These are phyloP conservation scores for Passerina amoena DNA, from an alignment of 2,113 vertebrate species.

Conservation along the genomic window DNA sequence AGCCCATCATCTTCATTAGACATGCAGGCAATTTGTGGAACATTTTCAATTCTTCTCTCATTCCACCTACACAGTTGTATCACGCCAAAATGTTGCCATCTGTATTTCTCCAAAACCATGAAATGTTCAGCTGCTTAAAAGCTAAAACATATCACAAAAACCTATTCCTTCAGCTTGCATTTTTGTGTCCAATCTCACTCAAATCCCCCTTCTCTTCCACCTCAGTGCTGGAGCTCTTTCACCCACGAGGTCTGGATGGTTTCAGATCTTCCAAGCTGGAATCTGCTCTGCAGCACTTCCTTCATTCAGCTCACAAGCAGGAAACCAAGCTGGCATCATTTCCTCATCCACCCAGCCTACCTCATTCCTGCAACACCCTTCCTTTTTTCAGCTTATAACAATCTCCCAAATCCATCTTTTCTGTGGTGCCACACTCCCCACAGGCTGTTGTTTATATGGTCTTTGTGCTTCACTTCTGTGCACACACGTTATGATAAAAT, in stretches of 20 bases:
- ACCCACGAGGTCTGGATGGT: not conserved
- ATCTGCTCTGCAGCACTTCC: not conserved
- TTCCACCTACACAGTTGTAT: not conserved
- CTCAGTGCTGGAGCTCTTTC: not conserved
- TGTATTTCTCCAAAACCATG: not conserved
- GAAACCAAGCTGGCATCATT: not conserved
- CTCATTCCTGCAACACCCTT: not conserved
- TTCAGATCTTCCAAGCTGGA: not conserved
- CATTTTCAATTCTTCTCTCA: slow-evolving; percentile 10
- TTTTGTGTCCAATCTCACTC: not conserved
- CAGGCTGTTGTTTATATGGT: not conserved
- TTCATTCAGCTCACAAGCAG: not conserved
- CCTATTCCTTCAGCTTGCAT: not conserved
- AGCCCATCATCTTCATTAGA: slow-evolving; percentile 45
- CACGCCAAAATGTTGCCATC: slow-evolving; percentile 3
- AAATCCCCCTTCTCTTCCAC: not conserved
- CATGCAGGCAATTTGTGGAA: slow-evolving; percentile 34
- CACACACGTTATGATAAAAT: fast-evolving
- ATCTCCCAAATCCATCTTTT: not conserved
- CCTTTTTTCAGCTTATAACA: not conserved
- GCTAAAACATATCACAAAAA: not conserved
- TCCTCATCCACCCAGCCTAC: not conserved
- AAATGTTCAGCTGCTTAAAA: not conserved
- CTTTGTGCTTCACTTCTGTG: not conserved
- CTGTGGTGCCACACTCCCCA: not conserved